Base-by-base conservation (phyloP, 2,888 invertebrate genomes). In the Lasiommata megera region DNA sequence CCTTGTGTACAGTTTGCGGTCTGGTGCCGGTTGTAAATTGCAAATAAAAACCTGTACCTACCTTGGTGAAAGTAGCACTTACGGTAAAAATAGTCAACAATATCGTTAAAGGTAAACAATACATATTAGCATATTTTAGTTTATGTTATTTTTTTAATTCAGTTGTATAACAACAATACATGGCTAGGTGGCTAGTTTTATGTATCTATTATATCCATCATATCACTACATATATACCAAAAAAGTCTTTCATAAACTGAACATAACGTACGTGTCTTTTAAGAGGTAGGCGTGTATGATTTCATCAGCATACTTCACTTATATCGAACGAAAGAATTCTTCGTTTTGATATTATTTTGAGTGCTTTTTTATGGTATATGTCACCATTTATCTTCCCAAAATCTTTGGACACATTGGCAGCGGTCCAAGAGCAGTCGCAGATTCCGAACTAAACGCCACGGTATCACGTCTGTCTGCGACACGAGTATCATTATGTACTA, bases 361-460 rank as follows among this genome's bases (percentile, higher is more conserved):
- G 54, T 62, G 60, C 67, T 61, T 64, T 60, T 68, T 56, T 56
- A 57, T 44, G 46, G 58, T 62, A 63, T 63, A 64, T 61, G 63
- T 67, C 63, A 61, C 68, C 64, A 67, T 66, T 67, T 59, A 71
- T 76, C 64, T 73, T 67, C 65, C 72, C 71, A 77, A 73, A 74
- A 71, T 73, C 76, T 80, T 79, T 75, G 72, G 73, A 75, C 75
- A 80, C 76, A 76, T 81, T 87, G 87, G 88, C 83, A 50, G 23
- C 56, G 58, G 60, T 82, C 87, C 88, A 87, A 74, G 54, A 65
- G 66, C 68, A 54, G 61, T 68, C 68, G 73, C 73, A 73, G 78
- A 77, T 84, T 83, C 77, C 74, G 69, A 75, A 78, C 80, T 79
- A 77, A 82, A 80, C 78, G 76, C 71, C 74, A 72, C 76, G 74